Conservation (phyloP, 2,888 invertebrate species). For the Spisula solida region DNA sequence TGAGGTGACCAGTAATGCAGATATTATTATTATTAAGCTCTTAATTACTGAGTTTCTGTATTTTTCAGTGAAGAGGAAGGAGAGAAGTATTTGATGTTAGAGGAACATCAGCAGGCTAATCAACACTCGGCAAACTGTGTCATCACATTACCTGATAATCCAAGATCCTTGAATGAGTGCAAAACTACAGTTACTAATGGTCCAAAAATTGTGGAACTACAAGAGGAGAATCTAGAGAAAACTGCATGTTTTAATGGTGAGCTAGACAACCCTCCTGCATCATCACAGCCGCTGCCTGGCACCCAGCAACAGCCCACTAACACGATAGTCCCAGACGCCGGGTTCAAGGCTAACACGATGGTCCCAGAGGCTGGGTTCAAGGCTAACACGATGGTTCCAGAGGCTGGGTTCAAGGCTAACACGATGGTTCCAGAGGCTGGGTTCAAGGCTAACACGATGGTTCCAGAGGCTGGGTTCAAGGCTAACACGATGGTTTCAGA, state of each 20-base stretch:
- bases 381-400: slow-evolving; percentile 8
- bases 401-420: not conserved
- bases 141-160: slow-evolving; percentile 64
- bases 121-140: slow-evolving; percentile 40
- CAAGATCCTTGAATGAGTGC: not conserved
- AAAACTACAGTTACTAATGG: not conserved
- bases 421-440: not conserved
- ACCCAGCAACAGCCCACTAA: not conserved
- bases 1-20: too few species aligned
- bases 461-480: not conserved
- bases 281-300: not conserved
- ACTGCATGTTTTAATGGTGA: slow-evolving; percentile 65
- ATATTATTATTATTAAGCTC: too few species aligned
- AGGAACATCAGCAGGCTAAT: slow-evolving; percentile 68
- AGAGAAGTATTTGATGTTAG: slow-evolving; percentile 69
- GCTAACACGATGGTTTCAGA: slow-evolving; percentile 8
- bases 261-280: slow-evolving; percentile 24
- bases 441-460: not conserved
- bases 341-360: not conserved
- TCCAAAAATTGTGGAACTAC: slow-evolving; percentile 55
- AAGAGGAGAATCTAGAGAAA: slow-evolving; percentile 57
- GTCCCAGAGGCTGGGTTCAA: not conserved
- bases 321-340: not conserved
- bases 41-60: not conserved
- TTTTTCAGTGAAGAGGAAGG: slow-evolving; percentile 70